phyloP scores from a whole-genome alignment of 1,140 invertebrate genomes.

The Mercenaria mercenaria region DNA sequence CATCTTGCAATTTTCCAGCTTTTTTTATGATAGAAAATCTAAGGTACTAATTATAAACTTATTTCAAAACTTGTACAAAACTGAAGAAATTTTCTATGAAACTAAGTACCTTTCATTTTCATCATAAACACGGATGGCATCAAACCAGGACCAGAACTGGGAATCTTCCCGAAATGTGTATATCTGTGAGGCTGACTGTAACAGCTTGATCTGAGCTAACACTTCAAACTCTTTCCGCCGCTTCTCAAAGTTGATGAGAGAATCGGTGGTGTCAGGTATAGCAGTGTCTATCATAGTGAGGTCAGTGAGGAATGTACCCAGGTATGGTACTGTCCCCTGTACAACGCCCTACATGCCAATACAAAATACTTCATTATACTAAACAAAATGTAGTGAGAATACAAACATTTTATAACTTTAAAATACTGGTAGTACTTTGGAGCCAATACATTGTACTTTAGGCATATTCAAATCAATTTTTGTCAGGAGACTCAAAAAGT shows the following conservation, averaged over 20 bases:
- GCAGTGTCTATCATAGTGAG: slow-evolving; percentile 99
- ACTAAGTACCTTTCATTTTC: slow-evolving; percentile 95
- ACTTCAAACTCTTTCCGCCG: slow-evolving; percentile 99
- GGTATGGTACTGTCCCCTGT: slow-evolving; percentile 98
- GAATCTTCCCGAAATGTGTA: slow-evolving; percentile 95
- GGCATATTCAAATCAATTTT: too few species aligned
- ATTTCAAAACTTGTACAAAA: too few species aligned
- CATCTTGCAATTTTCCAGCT: too few species aligned
- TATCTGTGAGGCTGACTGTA: slow-evolving; percentile 97
- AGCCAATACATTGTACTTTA: too few species aligned
- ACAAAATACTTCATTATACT: too few species aligned
- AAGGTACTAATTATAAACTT: too few species aligned
- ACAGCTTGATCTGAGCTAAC: slow-evolving; percentile 96
- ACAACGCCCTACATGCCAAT: slow-evolving; percentile 84
- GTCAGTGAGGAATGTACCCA: slow-evolving; percentile 99
- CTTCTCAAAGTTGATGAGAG: slow-evolving; percentile 99
- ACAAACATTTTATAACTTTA: too few species aligned
- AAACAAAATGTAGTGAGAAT: too few species aligned
- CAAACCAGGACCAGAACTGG: slow-evolving; percentile 96
- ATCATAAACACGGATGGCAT: slow-evolving; percentile 94
- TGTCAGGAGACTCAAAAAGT: too few species aligned
- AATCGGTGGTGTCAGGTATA: slow-evolving; percentile 91
- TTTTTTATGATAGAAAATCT: too few species aligned
- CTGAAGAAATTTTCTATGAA: too few species aligned
- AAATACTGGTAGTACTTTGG: too few species aligned